A percentile compares a stretch with the other conserved stretches of the same genome.
phyloP scores from a whole-genome alignment of 2,797 vertebrate species.

The Tiaroga cobitis region DNA sequence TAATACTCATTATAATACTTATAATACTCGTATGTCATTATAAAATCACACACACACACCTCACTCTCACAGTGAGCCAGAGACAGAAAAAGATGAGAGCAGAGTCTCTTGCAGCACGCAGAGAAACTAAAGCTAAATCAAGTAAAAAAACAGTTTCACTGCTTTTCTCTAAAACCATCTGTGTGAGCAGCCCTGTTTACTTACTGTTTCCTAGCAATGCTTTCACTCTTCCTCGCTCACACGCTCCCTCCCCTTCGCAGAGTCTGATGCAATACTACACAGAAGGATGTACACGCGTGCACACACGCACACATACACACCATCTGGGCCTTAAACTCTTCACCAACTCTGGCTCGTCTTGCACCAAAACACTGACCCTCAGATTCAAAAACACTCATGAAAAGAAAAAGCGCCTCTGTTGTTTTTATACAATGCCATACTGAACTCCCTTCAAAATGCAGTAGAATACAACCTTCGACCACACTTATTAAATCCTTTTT shows the following conservation, averaged over 20 bases:
- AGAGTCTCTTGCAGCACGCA: slow-evolving; percentile 19
- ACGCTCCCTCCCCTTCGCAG: slow-evolving; percentile 68
- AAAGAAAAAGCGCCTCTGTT: not conserved
- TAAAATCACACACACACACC: not conserved
- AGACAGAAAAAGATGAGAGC: not conserved
- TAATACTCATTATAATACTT: too few species aligned
- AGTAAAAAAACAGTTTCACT: slow-evolving; percentile 56
- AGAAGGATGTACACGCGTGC: slow-evolving; percentile 84
- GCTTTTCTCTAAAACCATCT: slow-evolving; percentile 64
- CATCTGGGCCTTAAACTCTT: slow-evolving; percentile 70
- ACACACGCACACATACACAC: slow-evolving; percentile 57
- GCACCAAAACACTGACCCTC: slow-evolving; percentile 48
- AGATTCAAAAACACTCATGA: slow-evolving; percentile 4
- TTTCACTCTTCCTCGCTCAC: slow-evolving; percentile 57
- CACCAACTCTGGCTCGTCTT: slow-evolving; percentile 61
- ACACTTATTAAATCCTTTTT: not conserved
- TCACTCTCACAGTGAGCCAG: not conserved
- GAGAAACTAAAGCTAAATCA: slow-evolving; percentile 55
- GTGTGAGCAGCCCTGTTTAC: slow-evolving; percentile 71
- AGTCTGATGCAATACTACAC: slow-evolving; percentile 86
- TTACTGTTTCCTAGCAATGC: slow-evolving; percentile 77
- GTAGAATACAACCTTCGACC: not conserved
- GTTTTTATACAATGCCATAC: not conserved
- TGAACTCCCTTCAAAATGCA: not conserved
- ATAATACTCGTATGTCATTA: too few species aligned